Evolutionary conservation across 2,113 vertebrate species (phyloP), one percentile per base, ranked within the genome.

Genomic region (Desmodus rotundus): DNA sequence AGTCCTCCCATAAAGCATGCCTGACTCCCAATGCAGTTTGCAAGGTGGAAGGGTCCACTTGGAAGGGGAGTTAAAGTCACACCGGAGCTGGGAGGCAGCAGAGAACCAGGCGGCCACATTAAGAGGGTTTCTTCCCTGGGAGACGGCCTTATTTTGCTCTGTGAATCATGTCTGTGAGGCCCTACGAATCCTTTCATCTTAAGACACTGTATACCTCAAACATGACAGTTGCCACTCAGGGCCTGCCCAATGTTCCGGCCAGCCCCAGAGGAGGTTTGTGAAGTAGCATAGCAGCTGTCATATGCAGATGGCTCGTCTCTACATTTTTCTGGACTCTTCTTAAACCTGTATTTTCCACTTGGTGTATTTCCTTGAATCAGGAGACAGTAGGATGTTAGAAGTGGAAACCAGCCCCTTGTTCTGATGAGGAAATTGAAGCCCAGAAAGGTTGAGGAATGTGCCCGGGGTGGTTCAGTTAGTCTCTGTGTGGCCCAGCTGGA

Each of bases 61-160:
- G 13, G 47, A 76, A 26, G 7, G 17, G 20, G 33, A 36, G 70
- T 63, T 38, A n/a, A 68, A 87, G 36, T 36, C 70, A 17, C 26
- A 14, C 0, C 14, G 1, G 2, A 45, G 22, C 26, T 43, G 20
- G 67, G 91, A 73, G 78, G 56, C 47, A n/a, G 47, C 67, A 14
- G 58, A n/a, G 31, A 20, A 14, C 14, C n/a, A 13, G 16, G 77
- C 0, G 1, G 52, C 41, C 54, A 10, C 5, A 2, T 0, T 9
- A 22, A 19, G 41, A 15, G 14, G 54, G 52, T 73, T 88, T 33
- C 45, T 28, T 91, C 15, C 89, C 33, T 26, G 0, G 36, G 43
- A 87, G 24, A 12, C 1, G 33, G 38, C 12, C 63, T 74, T 24
- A 20, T n/a, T 47, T 50, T 16, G 33, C 87, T 80, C 22, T 36